Base-by-base conservation (phyloP, 2,888 invertebrate genomes). In the Cotesia congregata region DNA sequence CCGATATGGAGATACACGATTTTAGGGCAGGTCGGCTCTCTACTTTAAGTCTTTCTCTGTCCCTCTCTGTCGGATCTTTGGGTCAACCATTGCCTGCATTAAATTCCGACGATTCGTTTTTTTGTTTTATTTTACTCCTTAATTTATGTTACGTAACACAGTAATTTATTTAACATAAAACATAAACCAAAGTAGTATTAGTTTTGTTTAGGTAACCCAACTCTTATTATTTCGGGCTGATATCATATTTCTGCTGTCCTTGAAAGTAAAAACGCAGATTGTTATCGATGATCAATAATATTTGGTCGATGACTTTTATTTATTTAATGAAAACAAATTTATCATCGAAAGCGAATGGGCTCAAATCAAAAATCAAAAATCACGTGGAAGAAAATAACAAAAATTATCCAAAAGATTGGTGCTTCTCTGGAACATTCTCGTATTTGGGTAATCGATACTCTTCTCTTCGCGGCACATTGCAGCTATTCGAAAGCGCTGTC, bases 11-110 rank as follows among this genome's bases (percentile, higher is more conserved):
- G 65, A 65, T 50, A 73, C 65, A 38, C 38, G 67, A 70, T 75
- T 71, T 76, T 76, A 76, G 76, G 76, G 76, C 76, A 76, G 76
- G 76, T 76, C 76, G 76, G 76, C 67, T 50, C 50, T 50, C 7
- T 9, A 50, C 12, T 50, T 50, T 7, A 12, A 50, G 50, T 50
- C 50, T 50, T 12, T 50, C 60, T 40, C 69, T 20, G 70, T 60
- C 17, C 20, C 62, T 38, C 60, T 12, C 17, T 30, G 41, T 60
- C 67, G 12, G 39, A 15, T 50, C 30, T 38, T 65, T 65, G 65
- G 65, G 65, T 65, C 65, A 65, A 65, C 65, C 65, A 65, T 65
- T 65, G 7, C 65, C 65, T 30, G 65, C 50, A 50, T 50, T 50
- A 50, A 50, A 50, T 50, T 50, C 50, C 50, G 4, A 50, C 50